Conservation (phyloP, 1,140 invertebrate genomes). For the Drosophila sturtevanti region DNA sequence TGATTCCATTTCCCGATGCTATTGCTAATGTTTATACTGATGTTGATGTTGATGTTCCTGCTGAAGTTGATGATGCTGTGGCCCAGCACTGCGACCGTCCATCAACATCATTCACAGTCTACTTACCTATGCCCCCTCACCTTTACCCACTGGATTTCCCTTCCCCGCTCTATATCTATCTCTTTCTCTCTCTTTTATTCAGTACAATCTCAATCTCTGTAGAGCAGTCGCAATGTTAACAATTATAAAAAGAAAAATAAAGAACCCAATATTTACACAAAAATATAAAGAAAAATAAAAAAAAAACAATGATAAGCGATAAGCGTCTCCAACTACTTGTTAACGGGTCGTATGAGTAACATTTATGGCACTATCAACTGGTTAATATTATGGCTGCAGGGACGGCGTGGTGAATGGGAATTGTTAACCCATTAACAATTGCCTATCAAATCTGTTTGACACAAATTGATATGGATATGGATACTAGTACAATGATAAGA, state of each 20-base stretch:
- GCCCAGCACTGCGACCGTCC: conserved; percentile 52
- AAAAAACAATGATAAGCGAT: conserved; percentile 58
- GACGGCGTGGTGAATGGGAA: not conserved
- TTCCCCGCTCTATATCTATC: not conserved
- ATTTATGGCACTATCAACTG: too few species aligned
- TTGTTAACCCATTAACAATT: conserved; percentile 5
- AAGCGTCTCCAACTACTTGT: conserved; percentile 24
- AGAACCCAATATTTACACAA: conserved; percentile 48
- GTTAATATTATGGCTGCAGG: too few species aligned
- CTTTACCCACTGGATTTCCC: not conserved
- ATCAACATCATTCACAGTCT: conserved; percentile 35
- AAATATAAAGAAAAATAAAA: conserved; percentile 13
- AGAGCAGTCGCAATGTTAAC: conserved; percentile 46
- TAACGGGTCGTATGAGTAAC: conserved; percentile 58
- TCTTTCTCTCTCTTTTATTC: not conserved
- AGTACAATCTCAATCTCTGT: not conserved
- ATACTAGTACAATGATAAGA: not conserved
- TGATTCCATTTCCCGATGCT: not conserved
- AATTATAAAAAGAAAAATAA: conserved; percentile 36
- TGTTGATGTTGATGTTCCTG: not conserved
- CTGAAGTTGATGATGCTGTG: not conserved
- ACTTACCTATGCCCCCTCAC: not conserved
- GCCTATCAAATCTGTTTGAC: conserved; percentile 49
- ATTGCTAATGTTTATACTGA: not conserved
- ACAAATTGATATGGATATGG: conserved; percentile 42